These are phyloP conservation scores for Raja brachyura DNA, from an alignment of 2,113 vertebrate species.

Conservation along the genomic window DNA sequence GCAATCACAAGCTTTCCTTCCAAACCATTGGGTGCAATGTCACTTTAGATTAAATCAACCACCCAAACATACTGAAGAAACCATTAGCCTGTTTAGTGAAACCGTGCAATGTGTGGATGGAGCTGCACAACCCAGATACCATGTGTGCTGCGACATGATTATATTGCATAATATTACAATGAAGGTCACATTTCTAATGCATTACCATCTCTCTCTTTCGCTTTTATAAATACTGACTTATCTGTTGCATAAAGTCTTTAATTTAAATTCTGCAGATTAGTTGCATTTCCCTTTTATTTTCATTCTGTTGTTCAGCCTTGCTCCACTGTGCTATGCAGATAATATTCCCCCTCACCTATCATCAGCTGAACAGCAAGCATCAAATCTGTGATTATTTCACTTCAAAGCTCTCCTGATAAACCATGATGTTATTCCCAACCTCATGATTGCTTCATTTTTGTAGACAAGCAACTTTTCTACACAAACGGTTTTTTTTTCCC, in stretches of 20 bases:
- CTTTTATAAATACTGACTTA: not conserved
- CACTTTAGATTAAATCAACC: not conserved
- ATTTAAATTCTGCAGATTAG: not conserved
- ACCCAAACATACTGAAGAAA: no score
- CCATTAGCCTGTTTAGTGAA: not conserved
- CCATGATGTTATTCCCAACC: not conserved
- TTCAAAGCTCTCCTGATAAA: not conserved
- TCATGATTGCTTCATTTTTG: not conserved
- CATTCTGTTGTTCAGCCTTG: not conserved
- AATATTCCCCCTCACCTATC: not conserved
- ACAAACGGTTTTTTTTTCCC: not conserved
- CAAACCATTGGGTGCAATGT: not conserved
- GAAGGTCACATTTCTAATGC: not conserved
- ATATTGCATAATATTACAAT: not conserved
- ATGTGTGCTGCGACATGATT: not conserved
- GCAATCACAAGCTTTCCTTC: not conserved
- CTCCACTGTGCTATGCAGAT: not conserved
- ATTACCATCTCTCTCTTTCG: not conserved
- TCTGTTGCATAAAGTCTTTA: not conserved
- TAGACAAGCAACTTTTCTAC: not conserved
- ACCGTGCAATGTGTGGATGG: not conserved
- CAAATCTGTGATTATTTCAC: not conserved
- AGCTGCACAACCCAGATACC: not conserved
- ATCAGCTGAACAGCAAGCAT: not conserved
- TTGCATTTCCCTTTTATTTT: not conserved